Evolutionary conservation across 2,888 invertebrate species (phyloP).

Genomic region (Leptopilina drosophilae): DNA sequence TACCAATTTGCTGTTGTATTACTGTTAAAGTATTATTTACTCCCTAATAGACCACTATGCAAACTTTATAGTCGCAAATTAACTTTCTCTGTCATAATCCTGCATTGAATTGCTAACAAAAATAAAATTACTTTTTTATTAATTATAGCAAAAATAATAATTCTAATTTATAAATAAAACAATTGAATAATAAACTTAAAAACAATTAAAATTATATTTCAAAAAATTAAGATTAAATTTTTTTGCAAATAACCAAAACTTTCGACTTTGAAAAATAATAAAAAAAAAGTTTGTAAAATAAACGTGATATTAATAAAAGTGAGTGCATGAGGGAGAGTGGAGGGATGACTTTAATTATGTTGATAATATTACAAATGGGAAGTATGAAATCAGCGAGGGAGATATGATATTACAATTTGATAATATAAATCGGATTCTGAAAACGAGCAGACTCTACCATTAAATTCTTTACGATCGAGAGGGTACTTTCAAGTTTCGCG

Average conservation of each 20-base stretch:
- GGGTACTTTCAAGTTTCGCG: conserved; percentile 16
- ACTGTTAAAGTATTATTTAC: conserved; percentile 72
- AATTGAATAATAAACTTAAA: no score
- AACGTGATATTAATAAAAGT: no score
- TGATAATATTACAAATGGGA: conserved; percentile 4
- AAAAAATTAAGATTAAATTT: no score
- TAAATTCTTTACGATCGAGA: conserved; percentile 36
- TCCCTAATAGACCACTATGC: conserved; percentile 67
- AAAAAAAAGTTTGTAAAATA: no score
- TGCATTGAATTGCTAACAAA: no score
- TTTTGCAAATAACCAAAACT: no score
- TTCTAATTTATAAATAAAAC: no score
- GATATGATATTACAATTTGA: conserved; percentile 18
- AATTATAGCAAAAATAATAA: no score
- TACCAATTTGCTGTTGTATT: conserved; percentile 57
- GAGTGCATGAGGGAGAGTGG: neutral
- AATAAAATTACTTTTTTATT: no score
- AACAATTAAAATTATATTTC: no score
- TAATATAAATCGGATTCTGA: conserved; percentile 27
- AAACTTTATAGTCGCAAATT: conserved; percentile 52
- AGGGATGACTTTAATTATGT: neutral
- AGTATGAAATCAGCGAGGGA: neutral
- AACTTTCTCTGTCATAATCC: conserved; percentile 44
- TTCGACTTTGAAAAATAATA: no score
- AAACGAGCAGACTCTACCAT: conserved; percentile 23